A percentile compares a stretch with the other conserved stretches of the same genome.
Conservation (phyloP, 2,888 invertebrate species). For the Lutraria lutraria region DNA sequence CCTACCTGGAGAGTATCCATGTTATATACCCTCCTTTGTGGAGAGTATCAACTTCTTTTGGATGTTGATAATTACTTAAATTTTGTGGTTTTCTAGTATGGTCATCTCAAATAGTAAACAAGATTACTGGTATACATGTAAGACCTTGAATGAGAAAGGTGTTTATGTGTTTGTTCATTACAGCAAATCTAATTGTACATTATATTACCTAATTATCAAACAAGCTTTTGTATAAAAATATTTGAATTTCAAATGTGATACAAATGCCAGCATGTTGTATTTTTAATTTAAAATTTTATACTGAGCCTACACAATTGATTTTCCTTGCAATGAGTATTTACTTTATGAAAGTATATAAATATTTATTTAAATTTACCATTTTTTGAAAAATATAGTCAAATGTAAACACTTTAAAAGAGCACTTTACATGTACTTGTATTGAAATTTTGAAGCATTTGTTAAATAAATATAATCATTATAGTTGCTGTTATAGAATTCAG, state of each 20-base stretch:
- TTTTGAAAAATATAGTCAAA: not conserved
- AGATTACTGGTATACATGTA: not conserved
- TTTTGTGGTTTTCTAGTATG: no score
- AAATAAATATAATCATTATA: not conserved
- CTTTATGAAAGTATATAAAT: conserved; percentile 1
- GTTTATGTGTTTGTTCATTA: not conserved
- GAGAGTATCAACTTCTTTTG: no score
- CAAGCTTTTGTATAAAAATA: not conserved
- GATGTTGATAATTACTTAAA: no score
- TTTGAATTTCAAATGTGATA: not conserved
- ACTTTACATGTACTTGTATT: not conserved
- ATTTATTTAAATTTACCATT: not conserved
- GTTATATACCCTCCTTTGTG: no score
- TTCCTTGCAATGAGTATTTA: not conserved
- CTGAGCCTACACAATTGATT: not conserved
- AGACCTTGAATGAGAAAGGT: not conserved
- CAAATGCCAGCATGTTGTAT: not conserved
- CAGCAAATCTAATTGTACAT: not conserved
- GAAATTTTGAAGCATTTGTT: not conserved
- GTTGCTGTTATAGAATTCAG: not conserved
- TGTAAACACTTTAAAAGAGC: not conserved
- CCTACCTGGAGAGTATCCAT: no score
- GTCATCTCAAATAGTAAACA: no score
- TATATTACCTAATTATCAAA: not conserved
- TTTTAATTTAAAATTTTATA: not conserved